Conservation (phyloP, 2,797 vertebrate genomes). For the Anguilla pacifica region DNA sequence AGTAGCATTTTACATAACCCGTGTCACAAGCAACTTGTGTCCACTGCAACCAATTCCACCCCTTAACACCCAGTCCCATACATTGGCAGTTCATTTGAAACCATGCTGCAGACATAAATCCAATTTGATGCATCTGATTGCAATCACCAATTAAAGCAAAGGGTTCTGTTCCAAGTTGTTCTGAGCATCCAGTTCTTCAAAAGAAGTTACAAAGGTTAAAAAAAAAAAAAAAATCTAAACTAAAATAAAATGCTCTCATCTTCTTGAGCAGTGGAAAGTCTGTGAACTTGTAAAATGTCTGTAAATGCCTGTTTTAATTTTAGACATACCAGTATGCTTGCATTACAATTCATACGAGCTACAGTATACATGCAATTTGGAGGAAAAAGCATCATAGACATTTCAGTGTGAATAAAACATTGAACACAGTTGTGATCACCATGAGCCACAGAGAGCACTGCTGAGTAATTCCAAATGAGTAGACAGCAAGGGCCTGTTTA, state of each 20-base stretch:
- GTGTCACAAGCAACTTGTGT: background rate
- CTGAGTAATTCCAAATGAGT: background rate
- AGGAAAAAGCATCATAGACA: background rate
- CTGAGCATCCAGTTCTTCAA: too few relatives aligned
- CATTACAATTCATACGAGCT: background rate
- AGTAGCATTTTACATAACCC: background rate
- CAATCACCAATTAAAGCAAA: too few relatives aligned
- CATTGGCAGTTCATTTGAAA: too few relatives aligned
- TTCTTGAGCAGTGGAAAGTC: background rate
- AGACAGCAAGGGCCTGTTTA: too few relatives aligned
- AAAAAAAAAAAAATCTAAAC: background rate
- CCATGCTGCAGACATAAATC: too few relatives aligned
- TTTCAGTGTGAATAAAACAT: background rate
- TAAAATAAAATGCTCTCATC: background rate
- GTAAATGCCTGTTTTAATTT: background rate
- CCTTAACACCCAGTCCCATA: too few relatives aligned
- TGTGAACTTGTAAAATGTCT: background rate
- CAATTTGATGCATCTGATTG: too few relatives aligned
- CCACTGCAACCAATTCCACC: background rate
- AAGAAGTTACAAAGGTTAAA: too few relatives aligned
- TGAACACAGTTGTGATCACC: background rate
- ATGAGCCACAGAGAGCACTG: background rate
- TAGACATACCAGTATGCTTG: background rate
- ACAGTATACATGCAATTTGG: background rate
- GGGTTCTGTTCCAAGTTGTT: too few relatives aligned